Conservation (phyloP, 2,113 vertebrate species). For the Spilogale gracilis region DNA sequence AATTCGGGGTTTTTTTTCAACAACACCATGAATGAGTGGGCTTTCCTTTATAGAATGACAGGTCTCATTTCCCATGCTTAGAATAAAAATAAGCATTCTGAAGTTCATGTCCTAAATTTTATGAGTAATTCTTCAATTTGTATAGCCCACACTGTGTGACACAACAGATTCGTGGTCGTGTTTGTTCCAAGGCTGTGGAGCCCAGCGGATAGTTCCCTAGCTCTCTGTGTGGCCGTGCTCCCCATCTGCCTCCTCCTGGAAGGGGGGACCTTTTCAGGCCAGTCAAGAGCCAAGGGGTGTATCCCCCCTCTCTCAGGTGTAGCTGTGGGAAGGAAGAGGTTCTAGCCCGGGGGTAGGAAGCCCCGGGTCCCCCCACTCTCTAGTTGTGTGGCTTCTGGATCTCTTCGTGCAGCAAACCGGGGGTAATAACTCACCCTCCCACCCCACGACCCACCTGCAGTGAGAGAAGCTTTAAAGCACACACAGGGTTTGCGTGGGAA, state of each 20-base stretch:
- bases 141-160: neutral
- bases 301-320: neutral
- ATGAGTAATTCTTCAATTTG: neutral
- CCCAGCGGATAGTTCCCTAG: neutral
- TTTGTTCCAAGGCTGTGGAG: neutral
- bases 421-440: too few relatives aligned
- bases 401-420: neutral
- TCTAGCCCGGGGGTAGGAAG: neutral
- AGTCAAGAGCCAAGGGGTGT: neutral
- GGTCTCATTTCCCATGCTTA: neutral
- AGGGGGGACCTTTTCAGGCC: neutral
- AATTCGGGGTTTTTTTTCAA: neutral
- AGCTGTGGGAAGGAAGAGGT: neutral
- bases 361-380: neutral
- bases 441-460: neutral
- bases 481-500: neutral
- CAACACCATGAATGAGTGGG: neutral
- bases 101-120: neutral
- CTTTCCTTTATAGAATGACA: neutral
- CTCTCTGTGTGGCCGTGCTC: neutral
- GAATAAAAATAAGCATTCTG: constrained; percentile 27
- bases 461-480: neutral
- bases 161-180: neutral
- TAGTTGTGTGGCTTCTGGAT: neutral
- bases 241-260: neutral